These are phyloP conservation scores for Dendronephthya gigantea DNA, from an alignment of 64 coral and sea anemone genomes.

Conservation along the genomic window DNA sequence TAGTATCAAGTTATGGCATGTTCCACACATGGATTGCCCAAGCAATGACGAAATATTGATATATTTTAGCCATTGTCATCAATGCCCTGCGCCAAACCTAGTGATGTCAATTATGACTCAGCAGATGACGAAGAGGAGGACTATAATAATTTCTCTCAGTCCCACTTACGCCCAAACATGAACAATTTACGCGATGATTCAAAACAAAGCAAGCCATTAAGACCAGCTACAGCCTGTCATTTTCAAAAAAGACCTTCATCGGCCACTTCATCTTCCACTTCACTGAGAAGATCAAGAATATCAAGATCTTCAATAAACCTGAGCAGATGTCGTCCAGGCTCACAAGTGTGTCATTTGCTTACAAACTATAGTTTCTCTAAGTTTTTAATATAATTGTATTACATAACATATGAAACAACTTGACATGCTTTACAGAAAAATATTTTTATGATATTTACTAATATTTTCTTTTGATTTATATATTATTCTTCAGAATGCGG, in stretches of 20 bases:
- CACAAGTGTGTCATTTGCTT: neutral
- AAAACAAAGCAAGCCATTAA: neutral
- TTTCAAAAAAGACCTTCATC: neutral
- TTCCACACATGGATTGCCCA: too few relatives aligned
- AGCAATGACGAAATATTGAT: neutral
- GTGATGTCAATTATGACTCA: constrained; percentile 30
- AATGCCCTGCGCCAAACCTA: constrained; percentile 56
- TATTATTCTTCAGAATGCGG: constrained; percentile 47
- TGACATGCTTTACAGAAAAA: too few relatives aligned
- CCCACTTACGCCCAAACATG: neutral
- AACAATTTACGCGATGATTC: neutral
- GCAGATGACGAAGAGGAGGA: neutral
- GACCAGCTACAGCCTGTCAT: neutral
- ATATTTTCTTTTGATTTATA: too few relatives aligned
- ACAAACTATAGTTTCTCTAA: neutral
- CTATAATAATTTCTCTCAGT: neutral
- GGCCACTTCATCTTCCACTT: neutral
- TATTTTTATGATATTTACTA: too few relatives aligned
- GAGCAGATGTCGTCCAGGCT: neutral
- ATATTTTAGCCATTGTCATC: constrained; percentile 62
- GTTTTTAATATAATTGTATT: too few relatives aligned
- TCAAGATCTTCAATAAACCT: neutral
- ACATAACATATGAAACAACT: too few relatives aligned
- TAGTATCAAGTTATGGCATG: too few relatives aligned
- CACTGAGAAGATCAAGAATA: neutral